Evolutionary conservation across 2,113 vertebrate genomes (phyloP).

Genomic region (Saimiri boliviensis): DNA sequence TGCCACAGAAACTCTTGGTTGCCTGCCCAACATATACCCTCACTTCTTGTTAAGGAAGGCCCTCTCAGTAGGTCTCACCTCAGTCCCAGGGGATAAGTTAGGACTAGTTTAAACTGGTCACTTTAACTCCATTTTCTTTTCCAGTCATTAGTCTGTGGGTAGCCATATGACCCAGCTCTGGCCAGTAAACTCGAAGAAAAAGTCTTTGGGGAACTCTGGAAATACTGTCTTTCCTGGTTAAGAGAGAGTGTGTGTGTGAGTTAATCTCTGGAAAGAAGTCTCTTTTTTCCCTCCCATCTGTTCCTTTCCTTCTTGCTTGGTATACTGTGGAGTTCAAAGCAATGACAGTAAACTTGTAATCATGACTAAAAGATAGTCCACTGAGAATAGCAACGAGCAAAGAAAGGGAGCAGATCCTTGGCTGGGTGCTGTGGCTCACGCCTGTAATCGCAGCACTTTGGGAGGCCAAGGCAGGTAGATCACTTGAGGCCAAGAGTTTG

Average conservation of each 20-base stretch:
- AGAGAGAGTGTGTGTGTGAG: background rate
- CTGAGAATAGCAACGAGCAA: background rate
- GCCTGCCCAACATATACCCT: background rate
- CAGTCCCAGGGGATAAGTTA: background rate
- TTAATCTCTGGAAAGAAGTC: background rate
- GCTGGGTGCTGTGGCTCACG: too few relatives aligned
- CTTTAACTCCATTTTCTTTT: background rate
- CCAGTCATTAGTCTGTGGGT: background rate
- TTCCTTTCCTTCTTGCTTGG: conserved; percentile 7
- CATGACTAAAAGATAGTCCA: background rate
- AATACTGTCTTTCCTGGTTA: background rate
- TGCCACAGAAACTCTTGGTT: background rate
- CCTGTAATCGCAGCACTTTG: too few relatives aligned
- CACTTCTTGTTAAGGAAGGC: background rate
- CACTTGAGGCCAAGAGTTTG: too few relatives aligned
- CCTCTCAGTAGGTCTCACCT: background rate
- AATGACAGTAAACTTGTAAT: background rate
- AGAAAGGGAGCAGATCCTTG: background rate
- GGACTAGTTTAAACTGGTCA: background rate
- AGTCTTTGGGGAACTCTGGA: background rate
- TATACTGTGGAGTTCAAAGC: background rate
- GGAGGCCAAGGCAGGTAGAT: too few relatives aligned
- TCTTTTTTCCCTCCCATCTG: background rate
- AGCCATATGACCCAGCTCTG: background rate
- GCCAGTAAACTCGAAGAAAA: background rate